phyloP scores from a whole-genome alignment of 2,797 vertebrate genomes.

The Pitangus sulphuratus region DNA sequence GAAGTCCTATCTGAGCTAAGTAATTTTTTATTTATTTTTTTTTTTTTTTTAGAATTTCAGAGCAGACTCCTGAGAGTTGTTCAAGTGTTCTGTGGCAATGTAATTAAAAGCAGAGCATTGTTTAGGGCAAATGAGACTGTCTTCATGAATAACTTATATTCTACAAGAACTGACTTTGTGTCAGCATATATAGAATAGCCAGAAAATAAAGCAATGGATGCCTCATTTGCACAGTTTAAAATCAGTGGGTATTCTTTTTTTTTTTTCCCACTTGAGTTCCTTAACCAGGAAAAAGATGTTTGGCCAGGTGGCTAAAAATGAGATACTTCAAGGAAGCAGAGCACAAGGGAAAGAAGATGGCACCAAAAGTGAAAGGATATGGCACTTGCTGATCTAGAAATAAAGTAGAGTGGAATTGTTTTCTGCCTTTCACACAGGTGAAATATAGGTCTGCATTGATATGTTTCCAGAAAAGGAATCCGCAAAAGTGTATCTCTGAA shows the following conservation, averaged over 20 bases:
- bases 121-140: constrained; percentile 49
- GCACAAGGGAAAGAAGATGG: not conserved
- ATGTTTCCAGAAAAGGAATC: not conserved
- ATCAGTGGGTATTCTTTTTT: not conserved
- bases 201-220: not conserved
- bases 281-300: not conserved
- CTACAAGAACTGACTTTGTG: not conserved
- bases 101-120: constrained; percentile 29
- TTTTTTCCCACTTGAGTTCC: not conserved
- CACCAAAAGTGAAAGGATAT: not conserved
- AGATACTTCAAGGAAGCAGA: not conserved
- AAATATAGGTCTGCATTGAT: not conserved
- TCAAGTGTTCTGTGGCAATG: not conserved
- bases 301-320: not conserved
- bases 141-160: constrained; percentile 21
- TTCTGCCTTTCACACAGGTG: not conserved
- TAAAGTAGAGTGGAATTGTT: not conserved
- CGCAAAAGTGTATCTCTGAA: not conserved
- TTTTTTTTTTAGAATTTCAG: not conserved
- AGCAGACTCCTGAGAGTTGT: constrained; percentile 18
- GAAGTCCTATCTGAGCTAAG: not conserved
- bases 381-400: not conserved
- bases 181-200: not conserved
- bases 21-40: not conserved
- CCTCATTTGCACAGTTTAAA: constrained; percentile 13